Evolutionary conservation across 2,113 vertebrate species (phyloP).

Genomic region (Phocoena phocoena): DNA sequence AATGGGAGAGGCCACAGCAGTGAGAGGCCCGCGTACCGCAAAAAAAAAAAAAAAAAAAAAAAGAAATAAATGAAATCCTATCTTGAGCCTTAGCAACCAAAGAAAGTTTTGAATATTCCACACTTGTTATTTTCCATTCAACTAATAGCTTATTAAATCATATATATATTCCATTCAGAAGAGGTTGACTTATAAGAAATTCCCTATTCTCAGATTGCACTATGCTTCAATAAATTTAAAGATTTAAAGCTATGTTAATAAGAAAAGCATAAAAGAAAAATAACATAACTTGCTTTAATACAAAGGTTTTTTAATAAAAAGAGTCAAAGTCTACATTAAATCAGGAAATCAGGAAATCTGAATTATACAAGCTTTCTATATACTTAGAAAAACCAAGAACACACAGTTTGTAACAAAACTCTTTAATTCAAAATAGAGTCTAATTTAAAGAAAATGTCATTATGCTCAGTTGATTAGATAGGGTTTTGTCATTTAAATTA

Average conservation of each 20-base stretch:
- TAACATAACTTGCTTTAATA: slow-evolving; percentile 71
- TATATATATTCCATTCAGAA: slow-evolving; percentile 45
- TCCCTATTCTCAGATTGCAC: slow-evolving; percentile 42
- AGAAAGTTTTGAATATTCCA: slow-evolving; percentile 10
- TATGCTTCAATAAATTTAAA: slow-evolving; percentile 42
- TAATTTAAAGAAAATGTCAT: slow-evolving; percentile 74
- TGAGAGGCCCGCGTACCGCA: too few relatives aligned
- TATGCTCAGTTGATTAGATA: slow-evolving; percentile 45
- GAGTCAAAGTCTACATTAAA: slow-evolving; percentile 71
- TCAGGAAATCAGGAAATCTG: slow-evolving; percentile 68
- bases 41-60: too few relatives aligned
- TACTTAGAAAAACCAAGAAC: slow-evolving; percentile 72
- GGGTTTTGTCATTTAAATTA: slow-evolving; percentile 61
- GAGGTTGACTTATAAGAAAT: slow-evolving; percentile 23
- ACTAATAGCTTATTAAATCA: slow-evolving; percentile 2
- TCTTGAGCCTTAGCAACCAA: slow-evolving; percentile 17
- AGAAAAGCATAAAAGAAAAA: slow-evolving; percentile 67
- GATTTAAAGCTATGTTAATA: slow-evolving; percentile 45
- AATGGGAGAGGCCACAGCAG: too few relatives aligned
- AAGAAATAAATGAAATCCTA: slow-evolving; percentile 24
- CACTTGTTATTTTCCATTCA: slow-evolving; percentile 26
- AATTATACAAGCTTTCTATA: slow-evolving; percentile 73
- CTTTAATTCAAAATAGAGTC: slow-evolving; percentile 71
- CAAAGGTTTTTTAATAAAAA: slow-evolving; percentile 77
- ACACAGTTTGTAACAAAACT: slow-evolving; percentile 72